Evolutionary conservation across 1,140 invertebrate species (phyloP), one percentile per base, ranked within the genome.

Genomic region (Caenorhabditis brenneri): DNA sequence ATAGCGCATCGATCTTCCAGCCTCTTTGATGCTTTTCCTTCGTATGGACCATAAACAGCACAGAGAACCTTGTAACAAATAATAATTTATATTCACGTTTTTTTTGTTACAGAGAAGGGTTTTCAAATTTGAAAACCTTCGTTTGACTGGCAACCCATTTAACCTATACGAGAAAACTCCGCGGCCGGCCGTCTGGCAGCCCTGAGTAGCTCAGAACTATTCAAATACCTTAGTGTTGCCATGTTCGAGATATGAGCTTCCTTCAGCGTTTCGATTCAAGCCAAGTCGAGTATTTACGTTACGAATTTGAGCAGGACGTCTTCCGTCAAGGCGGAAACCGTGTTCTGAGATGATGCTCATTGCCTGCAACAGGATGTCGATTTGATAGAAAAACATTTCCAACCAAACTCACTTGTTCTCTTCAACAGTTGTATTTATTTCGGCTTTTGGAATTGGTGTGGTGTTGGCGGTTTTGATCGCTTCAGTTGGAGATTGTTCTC

Each of bases 21-120:
- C 24, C 60, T 42, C 19, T 39, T 29, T 12, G 51, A 85, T 49
- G 55, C 80, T 58, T 88, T 74, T 19, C 95, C 95, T 93, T 98
- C 96, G 92, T 97, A 96, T 0, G 97, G 97, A 1, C 97, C 97
- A 91, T 98, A 98, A 15, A 99, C 96, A 24, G 97, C 94, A 78
- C 86, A 87, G 5, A 87, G 53, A 39, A 87, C 81, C 86, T 87
- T 3, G 31, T n/a, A 19, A 55, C 24, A 29, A 31, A 69, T 27
- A 4, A n/a, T n/a, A 29, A 69, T 19, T 33, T 36, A 29, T 9
- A 5, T 24, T 9, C 1, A 33, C 2, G 24, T n/a, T n/a, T n/a
- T n/a, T n/a, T n/a, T n/a, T n/a, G n/a, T n/a, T n/a, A n/a, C n/a
- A n/a, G n/a, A n/a, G n/a, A n/a, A n/a, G n/a, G n/a, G n/a, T n/a